Evolutionary conservation across 2,113 vertebrate species (phyloP).

Genomic region (Engystomops pustulosus): DNA sequence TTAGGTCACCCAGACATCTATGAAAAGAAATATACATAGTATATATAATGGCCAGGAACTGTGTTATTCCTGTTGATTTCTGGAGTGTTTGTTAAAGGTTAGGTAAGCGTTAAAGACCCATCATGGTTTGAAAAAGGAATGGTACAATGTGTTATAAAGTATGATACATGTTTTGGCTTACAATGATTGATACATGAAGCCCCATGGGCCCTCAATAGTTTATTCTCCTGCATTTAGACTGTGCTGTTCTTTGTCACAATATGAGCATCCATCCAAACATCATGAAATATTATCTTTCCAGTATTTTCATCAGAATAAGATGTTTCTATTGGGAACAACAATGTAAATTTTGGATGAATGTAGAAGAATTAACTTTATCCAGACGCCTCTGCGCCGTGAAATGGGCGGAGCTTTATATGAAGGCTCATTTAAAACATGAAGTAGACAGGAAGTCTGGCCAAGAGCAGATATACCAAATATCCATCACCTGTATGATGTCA

Average conservation of each 20-base stretch:
- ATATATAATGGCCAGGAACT: too few relatives aligned
- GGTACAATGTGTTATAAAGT: not conserved
- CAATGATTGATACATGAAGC: not conserved
- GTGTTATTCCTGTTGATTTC: too few relatives aligned
- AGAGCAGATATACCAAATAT: not conserved
- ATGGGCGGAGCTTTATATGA: not conserved
- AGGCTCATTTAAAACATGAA: not conserved
- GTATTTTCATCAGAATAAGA: slow-evolving; percentile 9
- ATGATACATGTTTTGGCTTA: not conserved
- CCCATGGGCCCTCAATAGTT: not conserved
- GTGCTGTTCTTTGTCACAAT: not conserved
- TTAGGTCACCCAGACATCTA: too few relatives aligned
- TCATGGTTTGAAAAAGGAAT: too few relatives aligned
- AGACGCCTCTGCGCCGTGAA: not conserved
- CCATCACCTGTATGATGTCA: slow-evolving; percentile 16
- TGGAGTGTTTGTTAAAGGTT: too few relatives aligned
- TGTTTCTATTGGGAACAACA: not conserved
- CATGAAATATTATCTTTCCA: not conserved
- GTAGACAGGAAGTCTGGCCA: slow-evolving; percentile 38
- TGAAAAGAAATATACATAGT: too few relatives aligned
- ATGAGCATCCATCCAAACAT: not conserved
- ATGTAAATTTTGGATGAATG: not conserved
- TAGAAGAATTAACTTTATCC: slow-evolving; percentile 23
- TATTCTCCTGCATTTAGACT: not conserved
- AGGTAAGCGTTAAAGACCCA: too few relatives aligned